phyloP scores from a whole-genome alignment of 2,797 vertebrate species.

The Sebastes kiyomatsui region DNA sequence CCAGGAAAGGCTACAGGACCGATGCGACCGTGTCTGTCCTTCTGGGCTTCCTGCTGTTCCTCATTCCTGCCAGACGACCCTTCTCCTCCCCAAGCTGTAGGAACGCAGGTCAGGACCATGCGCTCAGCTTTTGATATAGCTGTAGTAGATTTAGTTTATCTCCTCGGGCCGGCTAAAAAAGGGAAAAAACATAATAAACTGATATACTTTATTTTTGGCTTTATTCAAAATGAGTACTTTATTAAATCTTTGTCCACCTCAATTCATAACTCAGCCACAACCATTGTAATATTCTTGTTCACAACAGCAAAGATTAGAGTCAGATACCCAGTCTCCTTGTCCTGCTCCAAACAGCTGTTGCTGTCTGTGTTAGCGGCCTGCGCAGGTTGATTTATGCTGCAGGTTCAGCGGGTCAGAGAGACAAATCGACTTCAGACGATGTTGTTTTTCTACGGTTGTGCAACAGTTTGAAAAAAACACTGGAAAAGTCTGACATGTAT shows the following conservation, averaged over 20 bases:
- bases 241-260: not conserved
- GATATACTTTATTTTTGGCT: not conserved
- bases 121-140: not conserved
- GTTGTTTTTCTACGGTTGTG: not conserved
- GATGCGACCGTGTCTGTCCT: slow-evolving; percentile 96
- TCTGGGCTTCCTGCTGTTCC: slow-evolving; percentile 96
- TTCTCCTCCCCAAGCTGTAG: slow-evolving; percentile 77
- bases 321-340: not conserved
- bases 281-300: not conserved
- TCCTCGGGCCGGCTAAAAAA: not conserved
- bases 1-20: slow-evolving; percentile 94
- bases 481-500: not conserved
- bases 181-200: no score
- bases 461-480: not conserved
- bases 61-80: slow-evolving; percentile 93
- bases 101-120: slow-evolving; percentile 76
- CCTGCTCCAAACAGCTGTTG: not conserved
- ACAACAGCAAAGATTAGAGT: no score
- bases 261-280: not conserved
- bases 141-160: not conserved
- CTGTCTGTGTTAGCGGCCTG: no score
- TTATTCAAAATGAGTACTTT: not conserved
- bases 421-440: not conserved
- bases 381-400: not conserved
- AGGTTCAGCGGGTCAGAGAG: slow-evolving; percentile 9